Evolutionary conservation across 1,140 invertebrate genomes (phyloP).

Genomic region (Diabrotica undecimpunctata): DNA sequence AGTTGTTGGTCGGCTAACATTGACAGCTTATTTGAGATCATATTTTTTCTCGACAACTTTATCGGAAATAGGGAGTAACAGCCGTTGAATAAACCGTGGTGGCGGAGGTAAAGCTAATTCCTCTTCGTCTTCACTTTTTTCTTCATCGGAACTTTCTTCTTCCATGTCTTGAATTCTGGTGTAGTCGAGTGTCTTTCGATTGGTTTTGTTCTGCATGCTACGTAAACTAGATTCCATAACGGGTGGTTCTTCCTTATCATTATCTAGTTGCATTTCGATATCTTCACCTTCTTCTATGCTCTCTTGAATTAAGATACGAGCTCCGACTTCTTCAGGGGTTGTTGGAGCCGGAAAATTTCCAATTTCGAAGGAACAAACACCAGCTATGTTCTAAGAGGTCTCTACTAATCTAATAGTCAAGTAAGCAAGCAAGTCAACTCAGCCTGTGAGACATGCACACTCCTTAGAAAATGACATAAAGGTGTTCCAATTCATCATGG

Average conservation of each 20-base stretch:
- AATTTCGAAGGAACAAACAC: constrained; percentile 90
- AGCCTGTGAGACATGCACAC: no score
- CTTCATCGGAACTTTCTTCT: constrained; percentile 79
- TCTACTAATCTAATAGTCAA: no score
- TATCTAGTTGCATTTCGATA: constrained; percentile 74
- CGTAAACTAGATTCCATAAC: constrained; percentile 58
- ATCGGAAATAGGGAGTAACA: constrained; percentile 81
- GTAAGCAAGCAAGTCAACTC: no score
- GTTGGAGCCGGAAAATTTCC: constrained; percentile 96
- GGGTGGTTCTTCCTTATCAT: constrained; percentile 56
- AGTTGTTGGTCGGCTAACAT: constrained; percentile 55
- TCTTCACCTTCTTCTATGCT: constrained; percentile 56
- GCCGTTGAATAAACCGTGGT: constrained; percentile 47
- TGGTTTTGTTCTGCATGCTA: constrained; percentile 63
- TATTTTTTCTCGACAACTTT: constrained; percentile 97
- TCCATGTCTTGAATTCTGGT: constrained; percentile 83
- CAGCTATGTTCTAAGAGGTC: no score
- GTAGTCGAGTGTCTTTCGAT: constrained; percentile 40
- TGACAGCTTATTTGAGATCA: constrained; percentile 83
- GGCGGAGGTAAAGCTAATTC: constrained; percentile 50
- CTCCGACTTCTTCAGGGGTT: constrained; percentile 94
- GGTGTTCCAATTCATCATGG: no score
- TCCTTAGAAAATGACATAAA: no score
- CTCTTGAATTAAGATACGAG: constrained; percentile 84
- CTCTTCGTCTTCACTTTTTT: constrained; percentile 60